phyloP scores from a whole-genome alignment of 2,113 vertebrate genomes.

The Gavialis gangeticus region DNA sequence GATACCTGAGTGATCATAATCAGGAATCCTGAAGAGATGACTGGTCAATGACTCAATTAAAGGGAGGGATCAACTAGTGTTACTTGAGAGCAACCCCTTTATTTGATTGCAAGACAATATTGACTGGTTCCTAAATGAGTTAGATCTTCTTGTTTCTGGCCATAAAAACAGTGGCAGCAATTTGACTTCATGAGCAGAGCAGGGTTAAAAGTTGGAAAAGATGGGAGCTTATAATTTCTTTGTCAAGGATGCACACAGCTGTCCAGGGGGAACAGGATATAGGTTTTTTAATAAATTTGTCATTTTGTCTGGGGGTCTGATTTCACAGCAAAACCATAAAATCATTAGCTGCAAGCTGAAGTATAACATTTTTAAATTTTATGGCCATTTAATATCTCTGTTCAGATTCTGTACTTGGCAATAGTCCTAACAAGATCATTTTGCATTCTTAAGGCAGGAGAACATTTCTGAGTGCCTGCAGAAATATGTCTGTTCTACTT shows the following conservation, averaged over 20 bases:
- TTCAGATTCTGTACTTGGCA: slow-evolving; percentile 5
- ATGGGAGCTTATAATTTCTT: neutral
- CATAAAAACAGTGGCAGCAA: neutral
- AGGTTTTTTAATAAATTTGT: neutral
- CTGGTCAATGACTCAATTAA: neutral
- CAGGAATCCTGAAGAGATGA: neutral
- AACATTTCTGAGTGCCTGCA: slow-evolving; percentile 8
- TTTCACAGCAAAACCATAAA: neutral
- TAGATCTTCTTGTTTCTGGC: neutral
- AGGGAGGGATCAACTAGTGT: neutral
- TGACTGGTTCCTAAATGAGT: neutral
- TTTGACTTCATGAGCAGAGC: neutral
- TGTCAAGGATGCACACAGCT: neutral
- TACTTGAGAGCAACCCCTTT: neutral
- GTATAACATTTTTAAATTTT: neutral
- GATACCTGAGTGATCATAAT: neutral
- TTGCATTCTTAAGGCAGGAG: slow-evolving; percentile 9
- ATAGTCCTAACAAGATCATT: slow-evolving; percentile 3
- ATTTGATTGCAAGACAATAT: slow-evolving; percentile 25
- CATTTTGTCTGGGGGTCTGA: neutral
- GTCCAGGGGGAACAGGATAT: neutral
- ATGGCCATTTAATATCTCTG: neutral
- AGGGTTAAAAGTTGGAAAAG: slow-evolving; percentile 1
- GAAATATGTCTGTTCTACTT: neutral
- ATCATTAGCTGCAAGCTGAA: slow-evolving; percentile 3